Percentiles rank a stretch among this genome's conserved stretches.
Conservation (phyloP, 2,888 invertebrate genomes). For the Phyllotreta cruciferae region DNA sequence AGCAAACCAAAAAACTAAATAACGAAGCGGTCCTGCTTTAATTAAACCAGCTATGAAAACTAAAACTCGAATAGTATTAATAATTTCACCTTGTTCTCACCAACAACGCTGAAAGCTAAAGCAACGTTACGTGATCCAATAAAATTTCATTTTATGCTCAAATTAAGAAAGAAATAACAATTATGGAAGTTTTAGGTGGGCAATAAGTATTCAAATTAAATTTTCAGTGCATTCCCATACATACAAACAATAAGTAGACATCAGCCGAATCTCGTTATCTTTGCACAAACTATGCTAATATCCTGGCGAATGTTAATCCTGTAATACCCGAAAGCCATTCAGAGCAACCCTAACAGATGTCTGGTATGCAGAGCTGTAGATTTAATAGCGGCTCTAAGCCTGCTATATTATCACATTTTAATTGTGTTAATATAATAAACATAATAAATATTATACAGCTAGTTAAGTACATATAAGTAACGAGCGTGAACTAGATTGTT, state of each 20-base stretch:
- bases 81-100: too few species aligned
- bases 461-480: not conserved
- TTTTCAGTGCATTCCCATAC: conserved; percentile 13
- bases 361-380: conserved; percentile 28
- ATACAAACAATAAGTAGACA: conserved; percentile 33
- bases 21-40: too few species aligned
- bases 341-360: conserved; percentile 35
- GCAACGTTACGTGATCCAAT: too few species aligned
- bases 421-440: conserved; percentile 27
- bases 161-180: conserved; percentile 53
- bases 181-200: conserved; percentile 1
- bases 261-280: conserved; percentile 33
- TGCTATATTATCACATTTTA: conserved; percentile 32
- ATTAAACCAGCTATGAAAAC: too few species aligned
- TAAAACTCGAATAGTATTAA: too few species aligned
- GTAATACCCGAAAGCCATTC: conserved; percentile 32
- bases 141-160: conserved; percentile 47
- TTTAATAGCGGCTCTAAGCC: conserved; percentile 35
- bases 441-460: conserved; percentile 13
- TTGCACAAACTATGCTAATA: conserved; percentile 39
- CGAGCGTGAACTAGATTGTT: not conserved
- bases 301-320: conserved; percentile 37
- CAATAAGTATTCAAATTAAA: conserved; percentile 21
- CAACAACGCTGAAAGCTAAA: too few species aligned
- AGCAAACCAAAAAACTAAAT: too few species aligned